These are phyloP conservation scores for Petroica traversi DNA, from an alignment of 2,113 vertebrate species.

Conservation along the genomic window DNA sequence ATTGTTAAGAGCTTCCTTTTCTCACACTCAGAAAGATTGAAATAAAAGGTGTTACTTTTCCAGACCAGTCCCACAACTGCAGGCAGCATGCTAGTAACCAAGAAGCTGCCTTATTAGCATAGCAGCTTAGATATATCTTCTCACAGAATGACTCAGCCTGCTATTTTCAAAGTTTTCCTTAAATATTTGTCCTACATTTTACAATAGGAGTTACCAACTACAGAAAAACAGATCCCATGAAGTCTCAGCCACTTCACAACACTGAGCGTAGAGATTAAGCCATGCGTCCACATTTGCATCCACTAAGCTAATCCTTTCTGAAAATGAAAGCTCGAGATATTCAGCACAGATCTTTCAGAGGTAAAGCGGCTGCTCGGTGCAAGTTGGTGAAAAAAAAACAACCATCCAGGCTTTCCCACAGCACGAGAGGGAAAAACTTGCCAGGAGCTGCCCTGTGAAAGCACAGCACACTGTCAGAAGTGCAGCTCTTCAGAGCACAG, in stretches of 20 bases:
- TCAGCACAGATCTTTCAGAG: not conserved
- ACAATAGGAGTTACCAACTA: not conserved
- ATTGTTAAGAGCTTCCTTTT: slow-evolving; percentile 22
- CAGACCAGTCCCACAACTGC: slow-evolving; percentile 8
- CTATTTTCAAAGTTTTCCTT: slow-evolving; percentile 58
- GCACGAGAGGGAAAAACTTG: not conserved
- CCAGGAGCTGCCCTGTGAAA: not conserved
- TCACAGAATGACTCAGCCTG: slow-evolving; percentile 51
- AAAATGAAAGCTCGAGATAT: not conserved
- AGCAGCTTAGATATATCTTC: not conserved
- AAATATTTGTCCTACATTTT: slow-evolving; percentile 59
- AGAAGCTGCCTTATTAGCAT: slow-evolving; percentile 11
- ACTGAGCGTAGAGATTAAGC: not conserved
- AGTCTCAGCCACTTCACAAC: not conserved
- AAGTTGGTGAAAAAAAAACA: not conserved
- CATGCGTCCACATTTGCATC: not conserved
- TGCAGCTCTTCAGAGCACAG: not conserved
- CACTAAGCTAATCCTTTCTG: not conserved
- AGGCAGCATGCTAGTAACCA: not conserved
- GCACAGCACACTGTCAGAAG: not conserved
- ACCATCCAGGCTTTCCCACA: not conserved
- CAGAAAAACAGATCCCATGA: not conserved
- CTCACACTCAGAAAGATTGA: not conserved
- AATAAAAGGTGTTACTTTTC: slow-evolving; percentile 27
- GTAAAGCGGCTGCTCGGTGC: not conserved